Conservation (phyloP, 2,113 vertebrate species). For the Oncorhynchus masou region DNA sequence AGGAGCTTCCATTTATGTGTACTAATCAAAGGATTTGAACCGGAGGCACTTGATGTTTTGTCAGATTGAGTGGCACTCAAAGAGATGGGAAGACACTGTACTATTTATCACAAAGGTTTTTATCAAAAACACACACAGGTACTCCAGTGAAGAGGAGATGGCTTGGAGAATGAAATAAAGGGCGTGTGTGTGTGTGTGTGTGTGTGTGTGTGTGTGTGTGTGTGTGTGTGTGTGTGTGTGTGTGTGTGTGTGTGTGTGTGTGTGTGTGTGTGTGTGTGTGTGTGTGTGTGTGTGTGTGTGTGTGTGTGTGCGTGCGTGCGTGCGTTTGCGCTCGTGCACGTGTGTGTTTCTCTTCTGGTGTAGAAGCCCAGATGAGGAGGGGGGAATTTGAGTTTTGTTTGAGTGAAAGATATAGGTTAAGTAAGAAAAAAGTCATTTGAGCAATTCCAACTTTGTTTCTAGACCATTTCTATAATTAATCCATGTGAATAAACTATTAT, state of each 20-base stretch:
- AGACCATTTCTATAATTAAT: constrained; percentile 11
- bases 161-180: constrained; percentile 12
- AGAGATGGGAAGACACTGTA: constrained; percentile 33
- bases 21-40: constrained; percentile 60
- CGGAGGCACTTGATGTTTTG: constrained; percentile 47
- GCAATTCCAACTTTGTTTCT: not conserved
- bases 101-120: constrained; percentile 51
- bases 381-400: constrained; percentile 45
- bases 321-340: too few relatives aligned
- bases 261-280: too few relatives aligned
- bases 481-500: constrained; percentile 18
- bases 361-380: constrained; percentile 36
- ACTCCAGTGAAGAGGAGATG: constrained; percentile 1
- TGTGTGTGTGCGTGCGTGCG: too few relatives aligned
- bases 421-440: constrained; percentile 27
- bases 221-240: too few relatives aligned
- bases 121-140: constrained; percentile 51
- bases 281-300: too few relatives aligned
- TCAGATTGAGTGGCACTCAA: constrained; percentile 44
- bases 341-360: constrained; percentile 14
- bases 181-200: too few relatives aligned
- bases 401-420: constrained; percentile 32
- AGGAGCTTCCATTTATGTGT: constrained; percentile 46
- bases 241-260: too few relatives aligned
- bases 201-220: too few relatives aligned